phyloP scores from a whole-genome alignment of 2,888 invertebrate species.

The Eurytoma californica region DNA sequence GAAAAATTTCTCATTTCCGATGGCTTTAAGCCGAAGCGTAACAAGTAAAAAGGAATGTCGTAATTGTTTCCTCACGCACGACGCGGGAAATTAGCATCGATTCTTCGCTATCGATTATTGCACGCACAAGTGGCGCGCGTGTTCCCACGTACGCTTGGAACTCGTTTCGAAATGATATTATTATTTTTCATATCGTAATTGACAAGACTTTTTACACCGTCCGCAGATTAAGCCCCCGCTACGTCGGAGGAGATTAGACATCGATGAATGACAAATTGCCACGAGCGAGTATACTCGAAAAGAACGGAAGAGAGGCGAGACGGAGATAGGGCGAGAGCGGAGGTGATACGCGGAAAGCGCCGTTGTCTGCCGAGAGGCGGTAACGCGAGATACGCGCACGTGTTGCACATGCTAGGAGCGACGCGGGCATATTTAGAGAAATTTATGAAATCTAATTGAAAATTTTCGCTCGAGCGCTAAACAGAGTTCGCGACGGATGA shows the following conservation, averaged over 20 bases:
- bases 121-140: background rate
- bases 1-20: background rate
- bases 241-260: slow-evolving; percentile 41
- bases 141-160: slow-evolving; percentile 42
- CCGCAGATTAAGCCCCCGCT: slow-evolving; percentile 21
- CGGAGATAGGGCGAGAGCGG: background rate
- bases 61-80: slow-evolving; percentile 26
- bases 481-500: background rate
- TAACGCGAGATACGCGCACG: background rate
- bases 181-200: slow-evolving; percentile 50
- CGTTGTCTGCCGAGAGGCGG: background rate
- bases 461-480: background rate
- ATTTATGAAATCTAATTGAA: slow-evolving; percentile 26
- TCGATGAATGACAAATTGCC: slow-evolving; percentile 51
- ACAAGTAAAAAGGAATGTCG: slow-evolving; percentile 21
- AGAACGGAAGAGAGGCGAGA: slow-evolving; percentile 39
- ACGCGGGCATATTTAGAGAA: background rate
- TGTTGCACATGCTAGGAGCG: background rate
- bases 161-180: slow-evolving; percentile 52
- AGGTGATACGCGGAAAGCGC: slow-evolving; percentile 34
- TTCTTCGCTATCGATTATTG: slow-evolving; percentile 45
- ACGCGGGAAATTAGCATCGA: slow-evolving; percentile 45
- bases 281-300: slow-evolving; percentile 4
- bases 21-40: background rate
- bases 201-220: slow-evolving; percentile 45